Conservation (phyloP, 2,888 invertebrate genomes). For the Syrphus vitripennis region DNA sequence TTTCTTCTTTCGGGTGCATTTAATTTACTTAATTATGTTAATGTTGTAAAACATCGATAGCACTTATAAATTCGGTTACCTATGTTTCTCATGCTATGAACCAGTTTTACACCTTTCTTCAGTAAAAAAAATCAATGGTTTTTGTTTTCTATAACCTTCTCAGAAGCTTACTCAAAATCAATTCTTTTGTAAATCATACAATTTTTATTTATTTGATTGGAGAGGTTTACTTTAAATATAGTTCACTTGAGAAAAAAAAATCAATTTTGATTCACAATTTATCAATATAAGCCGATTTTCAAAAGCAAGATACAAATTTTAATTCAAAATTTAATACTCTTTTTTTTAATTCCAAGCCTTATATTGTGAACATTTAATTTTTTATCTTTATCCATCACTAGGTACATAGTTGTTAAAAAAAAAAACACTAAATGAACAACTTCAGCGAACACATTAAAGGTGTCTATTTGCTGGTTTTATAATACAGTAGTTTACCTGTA, state of each 20-base stretch:
- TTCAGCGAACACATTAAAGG: not conserved
- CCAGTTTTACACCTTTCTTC: too few species aligned
- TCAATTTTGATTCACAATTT: slow-evolving; percentile 44
- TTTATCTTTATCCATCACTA: slow-evolving; percentile 45
- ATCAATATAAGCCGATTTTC: slow-evolving; percentile 23
- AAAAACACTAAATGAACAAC: not conserved
- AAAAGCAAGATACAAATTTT: too few species aligned
- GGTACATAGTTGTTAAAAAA: not conserved
- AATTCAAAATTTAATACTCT: not conserved
- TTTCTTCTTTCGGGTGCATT: too few species aligned
- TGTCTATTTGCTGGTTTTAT: slow-evolving; percentile 45
- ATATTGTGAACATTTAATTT: slow-evolving; percentile 40
- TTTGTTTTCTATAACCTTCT: not conserved
- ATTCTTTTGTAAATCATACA: not conserved
- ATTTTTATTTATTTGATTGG: not conserved
- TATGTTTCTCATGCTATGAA: too few species aligned
- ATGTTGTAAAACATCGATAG: too few species aligned
- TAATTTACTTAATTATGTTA: too few species aligned
- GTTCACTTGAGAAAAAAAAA: slow-evolving; percentile 1
- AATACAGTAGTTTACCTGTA: too few species aligned
- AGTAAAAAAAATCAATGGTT: too few species aligned
- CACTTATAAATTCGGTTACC: too few species aligned
- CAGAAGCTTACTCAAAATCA: not conserved
- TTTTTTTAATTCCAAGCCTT: not conserved
- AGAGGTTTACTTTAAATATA: not conserved